Percentiles rank a stretch among this genome's conserved stretches.
These are phyloP conservation scores for Sebastes goodei DNA, from an alignment of 2,797 vertebrate species.

Conservation along the genomic window DNA sequence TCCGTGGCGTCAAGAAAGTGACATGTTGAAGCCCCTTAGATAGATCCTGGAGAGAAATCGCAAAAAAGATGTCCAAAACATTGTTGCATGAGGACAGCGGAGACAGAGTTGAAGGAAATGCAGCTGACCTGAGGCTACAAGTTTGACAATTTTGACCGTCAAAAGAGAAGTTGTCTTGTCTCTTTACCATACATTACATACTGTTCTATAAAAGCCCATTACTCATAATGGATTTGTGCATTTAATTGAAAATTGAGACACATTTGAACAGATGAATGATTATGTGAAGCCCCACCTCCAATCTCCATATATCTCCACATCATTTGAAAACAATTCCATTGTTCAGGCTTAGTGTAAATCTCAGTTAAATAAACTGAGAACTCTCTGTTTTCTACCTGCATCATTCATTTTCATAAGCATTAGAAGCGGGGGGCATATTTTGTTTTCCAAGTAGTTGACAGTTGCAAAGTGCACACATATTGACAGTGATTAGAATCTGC, in stretches of 20 bases:
- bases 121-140: background rate
- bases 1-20: slow-evolving; percentile 22
- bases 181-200: background rate
- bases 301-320: background rate
- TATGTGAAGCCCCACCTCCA: background rate
- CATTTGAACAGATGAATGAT: background rate
- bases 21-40: slow-evolving; percentile 42
- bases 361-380: slow-evolving; percentile 7
- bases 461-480: slow-evolving; percentile 76
- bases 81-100: background rate
- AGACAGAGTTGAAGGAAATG: background rate
- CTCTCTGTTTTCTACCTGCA: slow-evolving; percentile 34
- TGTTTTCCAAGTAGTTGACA: slow-evolving; percentile 74
- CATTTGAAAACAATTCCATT: slow-evolving; percentile 14
- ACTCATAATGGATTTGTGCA: background rate
- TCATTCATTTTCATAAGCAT: slow-evolving; percentile 66
- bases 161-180: background rate
- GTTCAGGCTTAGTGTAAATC: background rate
- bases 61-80: slow-evolving; percentile 11
- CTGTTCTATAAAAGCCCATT: background rate
- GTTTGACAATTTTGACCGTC: background rate
- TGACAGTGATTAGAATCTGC: slow-evolving; percentile 78
- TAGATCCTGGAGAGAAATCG: slow-evolving; percentile 27
- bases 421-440: slow-evolving; percentile 56
- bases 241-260: background rate